Conservation (phyloP, 2,797 vertebrate genomes). For the Cyprinodon diabolis region DNA sequence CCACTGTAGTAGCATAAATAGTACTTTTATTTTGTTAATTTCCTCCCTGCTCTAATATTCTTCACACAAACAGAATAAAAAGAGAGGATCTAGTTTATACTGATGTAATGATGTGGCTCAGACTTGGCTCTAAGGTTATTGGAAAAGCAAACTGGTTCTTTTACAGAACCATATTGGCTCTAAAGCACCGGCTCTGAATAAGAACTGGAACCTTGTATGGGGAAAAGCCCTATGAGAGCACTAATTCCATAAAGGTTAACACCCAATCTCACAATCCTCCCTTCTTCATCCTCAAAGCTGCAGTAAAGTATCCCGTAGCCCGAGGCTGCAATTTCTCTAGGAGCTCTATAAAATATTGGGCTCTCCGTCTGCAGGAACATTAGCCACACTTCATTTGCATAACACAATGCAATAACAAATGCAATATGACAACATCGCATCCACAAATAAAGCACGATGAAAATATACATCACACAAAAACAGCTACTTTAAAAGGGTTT, state of each 20-base stretch:
- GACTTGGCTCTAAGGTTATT: not conserved
- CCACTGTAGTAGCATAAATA: not conserved
- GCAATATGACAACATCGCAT: not conserved
- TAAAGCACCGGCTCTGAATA: not conserved
- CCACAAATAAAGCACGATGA: not conserved
- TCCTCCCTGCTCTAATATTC: not conserved
- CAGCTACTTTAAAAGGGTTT: not conserved
- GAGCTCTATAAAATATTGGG: conserved; percentile 3
- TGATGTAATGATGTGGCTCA: not conserved
- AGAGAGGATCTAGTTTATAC: not conserved
- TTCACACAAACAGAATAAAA: not conserved
- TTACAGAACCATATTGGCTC: not conserved
- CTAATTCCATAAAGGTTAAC: conserved; percentile 2
- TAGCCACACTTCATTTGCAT: conserved; percentile 2
- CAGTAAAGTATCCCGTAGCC: not conserved
- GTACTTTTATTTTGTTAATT: not conserved
- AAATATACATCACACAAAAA: not conserved
- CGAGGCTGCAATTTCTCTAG: not conserved
- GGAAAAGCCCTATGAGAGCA: not conserved
- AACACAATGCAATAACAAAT: not conserved
- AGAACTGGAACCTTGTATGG: not conserved
- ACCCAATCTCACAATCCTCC: not conserved
- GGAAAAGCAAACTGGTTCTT: not conserved
- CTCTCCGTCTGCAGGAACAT: not conserved
- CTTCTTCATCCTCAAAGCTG: not conserved